Evolutionary conservation across 2,797 vertebrate genomes (phyloP).

Genomic region (Halcyon leucocephala): DNA sequence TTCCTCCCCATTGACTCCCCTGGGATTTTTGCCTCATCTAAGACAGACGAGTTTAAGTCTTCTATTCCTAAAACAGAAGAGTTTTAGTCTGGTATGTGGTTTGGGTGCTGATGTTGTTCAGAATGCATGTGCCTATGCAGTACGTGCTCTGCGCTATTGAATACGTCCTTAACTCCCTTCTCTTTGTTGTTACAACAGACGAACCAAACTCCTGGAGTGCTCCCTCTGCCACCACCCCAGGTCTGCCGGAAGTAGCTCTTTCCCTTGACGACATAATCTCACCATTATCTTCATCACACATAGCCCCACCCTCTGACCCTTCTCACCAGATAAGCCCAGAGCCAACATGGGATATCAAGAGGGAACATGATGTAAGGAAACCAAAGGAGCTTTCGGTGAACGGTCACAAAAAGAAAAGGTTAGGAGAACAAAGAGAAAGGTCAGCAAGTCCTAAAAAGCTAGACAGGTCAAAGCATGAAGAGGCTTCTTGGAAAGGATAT

Average conservation of each 20-base stretch:
- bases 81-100: neutral
- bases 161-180: neutral
- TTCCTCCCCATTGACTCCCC: neutral
- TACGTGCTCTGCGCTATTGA: neutral
- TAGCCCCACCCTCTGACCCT: constrained; percentile 89
- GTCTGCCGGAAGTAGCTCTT: constrained; percentile 96
- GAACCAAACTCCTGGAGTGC: constrained; percentile 92
- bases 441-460: constrained; percentile 86
- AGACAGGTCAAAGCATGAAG: constrained; percentile 83
- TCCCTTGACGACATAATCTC: constrained; percentile 89
- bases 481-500: constrained; percentile 80
- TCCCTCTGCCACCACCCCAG: constrained; percentile 95
- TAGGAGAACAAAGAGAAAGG: constrained; percentile 86
- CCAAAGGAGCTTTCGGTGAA: constrained; percentile 85
- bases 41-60: neutral
- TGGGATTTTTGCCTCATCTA: neutral
- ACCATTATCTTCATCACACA: constrained; percentile 93
- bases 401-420: constrained; percentile 85
- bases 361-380: constrained; percentile 84
- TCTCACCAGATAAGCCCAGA: constrained; percentile 89
- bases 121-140: neutral
- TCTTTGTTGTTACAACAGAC: constrained; percentile 85
- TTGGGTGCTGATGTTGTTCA: neutral
- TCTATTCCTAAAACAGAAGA: neutral
- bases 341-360: constrained; percentile 87